Evolutionary conservation across 2,797 vertebrate genomes (phyloP).

Genomic region (Siniperca undulata): DNA sequence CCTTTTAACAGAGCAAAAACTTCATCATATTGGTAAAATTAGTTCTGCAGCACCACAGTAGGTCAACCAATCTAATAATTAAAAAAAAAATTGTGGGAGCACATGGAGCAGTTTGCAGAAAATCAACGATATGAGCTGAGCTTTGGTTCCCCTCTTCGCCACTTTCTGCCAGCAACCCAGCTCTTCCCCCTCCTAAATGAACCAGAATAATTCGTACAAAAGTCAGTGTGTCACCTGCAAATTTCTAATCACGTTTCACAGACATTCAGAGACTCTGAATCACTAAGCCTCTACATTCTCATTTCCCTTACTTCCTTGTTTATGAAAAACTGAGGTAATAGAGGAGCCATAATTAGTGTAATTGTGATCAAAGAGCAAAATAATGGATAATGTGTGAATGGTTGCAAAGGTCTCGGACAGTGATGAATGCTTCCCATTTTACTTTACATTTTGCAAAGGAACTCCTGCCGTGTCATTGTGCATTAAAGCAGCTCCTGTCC

Average conservation of each 20-base stretch:
- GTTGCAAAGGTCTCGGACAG: slow-evolving; percentile 62
- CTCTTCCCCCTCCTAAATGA: slow-evolving; percentile 1
- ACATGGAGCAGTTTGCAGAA: slow-evolving; percentile 37
- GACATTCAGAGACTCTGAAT: slow-evolving; percentile 34
- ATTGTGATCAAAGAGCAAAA: slow-evolving; percentile 71
- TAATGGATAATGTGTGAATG: slow-evolving; percentile 61
- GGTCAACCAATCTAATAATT: slow-evolving; percentile 48
- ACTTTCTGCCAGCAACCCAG: neutral
- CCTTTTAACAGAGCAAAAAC: slow-evolving; percentile 55
- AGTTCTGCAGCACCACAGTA: slow-evolving; percentile 50
- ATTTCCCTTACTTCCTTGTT: slow-evolving; percentile 57
- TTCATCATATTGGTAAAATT: slow-evolving; percentile 57
- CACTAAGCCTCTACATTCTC: slow-evolving; percentile 28
- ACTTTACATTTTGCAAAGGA: slow-evolving; percentile 37
- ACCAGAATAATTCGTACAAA: slow-evolving; percentile 28
- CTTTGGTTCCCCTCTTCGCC: slow-evolving; percentile 27
- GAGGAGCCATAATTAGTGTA: slow-evolving; percentile 59
- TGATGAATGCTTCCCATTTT: slow-evolving; percentile 63
- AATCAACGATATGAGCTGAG: slow-evolving; percentile 37
- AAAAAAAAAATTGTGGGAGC: slow-evolving; percentile 8
- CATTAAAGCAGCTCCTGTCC: neutral
- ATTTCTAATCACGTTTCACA: slow-evolving; percentile 61
- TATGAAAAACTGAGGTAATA: slow-evolving; percentile 54
- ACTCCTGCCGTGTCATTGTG: slow-evolving; percentile 25
- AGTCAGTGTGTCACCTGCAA: slow-evolving; percentile 56